phyloP scores from a whole-genome alignment of 2,113 vertebrate species.

The Peucedramus taeniatus region DNA sequence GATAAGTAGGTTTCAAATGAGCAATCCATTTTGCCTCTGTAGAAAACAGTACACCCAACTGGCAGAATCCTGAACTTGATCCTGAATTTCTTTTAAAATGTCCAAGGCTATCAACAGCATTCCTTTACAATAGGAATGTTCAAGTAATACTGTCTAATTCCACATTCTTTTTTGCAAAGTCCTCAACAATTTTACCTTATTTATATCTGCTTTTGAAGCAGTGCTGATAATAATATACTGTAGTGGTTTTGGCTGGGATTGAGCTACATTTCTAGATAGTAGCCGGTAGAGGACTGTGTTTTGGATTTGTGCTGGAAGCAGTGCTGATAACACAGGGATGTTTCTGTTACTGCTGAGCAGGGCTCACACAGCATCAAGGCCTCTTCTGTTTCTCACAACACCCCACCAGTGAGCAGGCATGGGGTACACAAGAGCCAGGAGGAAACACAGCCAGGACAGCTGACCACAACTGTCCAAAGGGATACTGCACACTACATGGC shows the following conservation, averaged over 20 bases:
- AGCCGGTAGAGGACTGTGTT: not conserved
- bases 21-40: not conserved
- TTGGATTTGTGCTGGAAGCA: not conserved
- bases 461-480: not conserved
- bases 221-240: not conserved
- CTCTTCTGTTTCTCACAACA: not conserved
- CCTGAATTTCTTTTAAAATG: not conserved
- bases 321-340: not conserved
- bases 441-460: not conserved
- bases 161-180: not conserved
- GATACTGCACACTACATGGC: not conserved
- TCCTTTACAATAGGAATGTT: not conserved
- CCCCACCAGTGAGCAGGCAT: rapidly evolving
- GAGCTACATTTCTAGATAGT: not conserved
- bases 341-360: not conserved
- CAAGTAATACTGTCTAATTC: not conserved
- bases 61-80: not conserved
- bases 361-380: not conserved
- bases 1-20: not conserved
- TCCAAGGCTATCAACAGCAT: not conserved
- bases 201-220: not conserved
- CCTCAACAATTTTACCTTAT: not conserved
- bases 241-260: not conserved
- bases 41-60: not conserved
- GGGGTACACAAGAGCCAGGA: not conserved